Evolutionary conservation across 2,113 vertebrate species (phyloP).

Genomic region (Aviceda subcristata): DNA sequence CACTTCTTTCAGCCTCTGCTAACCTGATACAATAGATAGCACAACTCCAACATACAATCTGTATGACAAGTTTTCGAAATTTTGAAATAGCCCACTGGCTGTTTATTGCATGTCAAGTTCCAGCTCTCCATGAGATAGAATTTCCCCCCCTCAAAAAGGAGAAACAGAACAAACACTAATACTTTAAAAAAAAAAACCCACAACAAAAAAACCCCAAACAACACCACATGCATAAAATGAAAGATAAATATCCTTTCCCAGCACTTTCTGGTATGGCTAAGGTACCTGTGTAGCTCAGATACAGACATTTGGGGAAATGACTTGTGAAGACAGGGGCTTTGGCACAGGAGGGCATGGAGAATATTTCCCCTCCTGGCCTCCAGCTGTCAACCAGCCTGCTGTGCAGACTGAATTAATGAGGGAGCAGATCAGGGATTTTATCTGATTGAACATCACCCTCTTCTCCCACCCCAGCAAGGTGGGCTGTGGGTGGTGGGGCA

Average conservation of each 20-base stretch:
- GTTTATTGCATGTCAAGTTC: slow-evolving; percentile 9
- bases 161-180: not conserved
- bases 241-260: not conserved
- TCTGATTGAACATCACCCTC: not conserved
- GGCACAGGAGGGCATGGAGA: not conserved
- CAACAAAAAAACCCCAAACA: too few species aligned
- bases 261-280: not conserved
- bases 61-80: not conserved
- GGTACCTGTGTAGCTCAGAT: not conserved
- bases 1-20: not conserved
- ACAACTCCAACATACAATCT: not conserved
- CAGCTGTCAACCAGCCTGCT: not conserved
- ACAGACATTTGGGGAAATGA: not conserved
- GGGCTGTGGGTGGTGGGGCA: not conserved
- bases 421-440: not conserved
- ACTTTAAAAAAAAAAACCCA: not conserved
- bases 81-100: not conserved
- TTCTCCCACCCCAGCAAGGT: not conserved
- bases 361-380: not conserved
- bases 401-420: not conserved
- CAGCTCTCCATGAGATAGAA: not conserved
- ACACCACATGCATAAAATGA: not conserved
- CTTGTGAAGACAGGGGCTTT: not conserved
- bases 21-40: not conserved
- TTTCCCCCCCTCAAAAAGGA: not conserved